These are phyloP conservation scores for Calvadosia cruxmelitensis DNA, from an alignment of 30 jellyfish, hydroid and myxozoan species.

Conservation along the genomic window DNA sequence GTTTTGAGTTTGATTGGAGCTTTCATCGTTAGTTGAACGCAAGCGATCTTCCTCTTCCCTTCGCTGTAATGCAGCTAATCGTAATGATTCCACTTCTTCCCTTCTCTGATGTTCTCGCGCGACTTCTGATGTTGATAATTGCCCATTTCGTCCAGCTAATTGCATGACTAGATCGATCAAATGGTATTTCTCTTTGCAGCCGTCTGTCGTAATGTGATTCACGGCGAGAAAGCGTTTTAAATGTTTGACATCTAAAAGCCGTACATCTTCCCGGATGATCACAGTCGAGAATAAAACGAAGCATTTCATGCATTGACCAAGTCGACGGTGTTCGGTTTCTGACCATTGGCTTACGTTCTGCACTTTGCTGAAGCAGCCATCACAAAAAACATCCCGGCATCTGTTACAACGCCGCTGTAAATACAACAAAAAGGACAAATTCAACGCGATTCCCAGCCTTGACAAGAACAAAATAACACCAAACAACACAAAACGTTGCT, in stretches of 20 bases:
- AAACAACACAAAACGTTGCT: no score
- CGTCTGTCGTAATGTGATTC: conserved; percentile 38
- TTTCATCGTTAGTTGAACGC: background rate
- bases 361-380: conserved; percentile 53
- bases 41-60: conserved; percentile 27
- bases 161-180: conserved; percentile 79
- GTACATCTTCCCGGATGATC: conserved; percentile 57
- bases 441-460: no score
- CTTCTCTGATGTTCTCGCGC: conserved; percentile 43
- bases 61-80: conserved; percentile 59
- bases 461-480: no score
- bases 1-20: background rate
- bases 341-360: conserved; percentile 13
- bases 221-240: conserved; percentile 36
- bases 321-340: conserved; percentile 1
- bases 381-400: conserved; percentile 66
- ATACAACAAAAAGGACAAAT: background rate
- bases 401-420: conserved; percentile 56
- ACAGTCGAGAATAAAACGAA: conserved; percentile 30
- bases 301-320: conserved; percentile 47
- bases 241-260: conserved; percentile 53
- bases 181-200: conserved; percentile 77
- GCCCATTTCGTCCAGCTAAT: conserved; percentile 79
- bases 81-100: conserved; percentile 46
- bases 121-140: conserved; percentile 42